Conservation (phyloP, 1,140 invertebrate genomes). For the Heliconius melpomene region DNA sequence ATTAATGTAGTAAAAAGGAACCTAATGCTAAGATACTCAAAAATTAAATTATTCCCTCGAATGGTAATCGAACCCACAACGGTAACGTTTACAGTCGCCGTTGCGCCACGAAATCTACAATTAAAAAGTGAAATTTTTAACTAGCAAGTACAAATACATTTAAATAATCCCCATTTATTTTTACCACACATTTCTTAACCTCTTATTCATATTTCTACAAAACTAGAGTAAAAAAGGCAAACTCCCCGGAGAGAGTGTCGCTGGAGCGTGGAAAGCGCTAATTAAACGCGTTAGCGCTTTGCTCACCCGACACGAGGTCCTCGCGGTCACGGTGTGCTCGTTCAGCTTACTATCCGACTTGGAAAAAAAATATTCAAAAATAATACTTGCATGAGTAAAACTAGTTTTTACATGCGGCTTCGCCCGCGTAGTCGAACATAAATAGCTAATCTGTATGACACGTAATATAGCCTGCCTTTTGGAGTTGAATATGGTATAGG, state of each 20-base stretch:
- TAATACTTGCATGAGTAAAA: too few relatives aligned
- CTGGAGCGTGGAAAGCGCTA: slow-evolving; percentile 7
- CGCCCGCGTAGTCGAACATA: too few relatives aligned
- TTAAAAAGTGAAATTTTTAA: background rate
- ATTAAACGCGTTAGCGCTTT: slow-evolving; percentile 4
- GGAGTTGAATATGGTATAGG: background rate
- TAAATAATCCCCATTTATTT: background rate
- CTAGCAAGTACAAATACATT: background rate
- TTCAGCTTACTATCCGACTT: background rate
- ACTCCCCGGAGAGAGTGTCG: background rate
- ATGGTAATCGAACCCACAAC: too few relatives aligned
- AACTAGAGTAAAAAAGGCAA: background rate
- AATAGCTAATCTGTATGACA: too few relatives aligned
- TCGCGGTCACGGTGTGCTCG: slow-evolving; percentile 7
- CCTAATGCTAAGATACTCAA: too few relatives aligned
- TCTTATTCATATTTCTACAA: background rate
- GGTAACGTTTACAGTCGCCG: too few relatives aligned
- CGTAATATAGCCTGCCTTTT: too few relatives aligned
- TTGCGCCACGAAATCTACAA: background rate
- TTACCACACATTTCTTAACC: background rate
- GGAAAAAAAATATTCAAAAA: too few relatives aligned
- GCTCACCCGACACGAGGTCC: too few relatives aligned
- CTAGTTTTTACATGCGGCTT: too few relatives aligned
- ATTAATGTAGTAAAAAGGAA: too few relatives aligned
- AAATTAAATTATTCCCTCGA: too few relatives aligned